Base-by-base conservation (phyloP, 1,140 invertebrate species). In the Drosophila bipectinata region DNA sequence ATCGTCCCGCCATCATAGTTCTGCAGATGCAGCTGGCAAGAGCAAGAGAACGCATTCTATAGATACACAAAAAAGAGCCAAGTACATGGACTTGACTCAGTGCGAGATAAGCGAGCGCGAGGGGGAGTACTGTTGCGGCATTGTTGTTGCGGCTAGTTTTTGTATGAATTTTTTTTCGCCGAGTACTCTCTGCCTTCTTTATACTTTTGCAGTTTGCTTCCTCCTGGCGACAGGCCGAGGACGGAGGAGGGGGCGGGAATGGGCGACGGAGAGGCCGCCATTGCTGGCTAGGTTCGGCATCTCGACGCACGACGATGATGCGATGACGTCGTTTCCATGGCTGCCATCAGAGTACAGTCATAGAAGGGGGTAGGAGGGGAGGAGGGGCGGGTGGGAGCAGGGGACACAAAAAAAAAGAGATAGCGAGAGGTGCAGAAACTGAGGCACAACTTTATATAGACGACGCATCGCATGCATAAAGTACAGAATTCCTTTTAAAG, bases 401-500 rank as follows among this genome's bases (percentile, higher is more conserved):
- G 21, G 21, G 21, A 21, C 21, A 21, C 21, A 21, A 15, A 15
- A 15, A 15, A 18, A 28, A 39, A 61, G 37, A 37, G 15, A 45
- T 55, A 28, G 14, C n/a, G 24, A 14, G 15, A 44, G 52, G 15
- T 45, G 47, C 18, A 14, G 45, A 45, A 32, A 9, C 39, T 39
- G 63, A 72, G 63, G 21, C 53, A 73, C 9, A 64, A 57, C 77
- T 77, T 73, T 75, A 78, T 74, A 87, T 75, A 73, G 82, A 71
- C 79, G 73, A 61, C 71, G 81, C 66, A 75, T 69, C 66, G 77
- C 77, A 81, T 85, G 82, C 81, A 85, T 85, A 85, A 85, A 85
- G 77, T 85, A 85, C 81, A 87, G 64, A 85, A 87, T 85, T 85
- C 81, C 81, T 85, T 85, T 85, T 75, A 85, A 85, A 87, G 81